Base-by-base conservation (phyloP, 2,113 vertebrate genomes). In the Nothocercus nigrocapillus region DNA sequence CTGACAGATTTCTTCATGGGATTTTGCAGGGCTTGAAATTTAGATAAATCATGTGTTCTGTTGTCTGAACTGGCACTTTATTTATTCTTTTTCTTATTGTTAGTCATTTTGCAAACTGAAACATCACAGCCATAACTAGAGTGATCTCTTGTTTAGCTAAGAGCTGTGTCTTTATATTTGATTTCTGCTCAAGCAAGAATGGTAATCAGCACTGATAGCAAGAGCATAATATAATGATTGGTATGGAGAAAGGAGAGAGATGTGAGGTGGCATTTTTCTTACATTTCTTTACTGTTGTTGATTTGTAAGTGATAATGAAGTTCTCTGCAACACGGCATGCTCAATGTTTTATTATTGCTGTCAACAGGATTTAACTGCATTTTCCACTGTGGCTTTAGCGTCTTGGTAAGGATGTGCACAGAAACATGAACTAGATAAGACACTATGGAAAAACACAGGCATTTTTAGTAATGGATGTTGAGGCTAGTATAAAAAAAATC, bases 321-420 rank as follows among this genome's bases (percentile, higher is more conserved):
- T 90, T 94, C 85, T 94, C 82, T 81, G 95, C 91, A 89, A 91
- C 70, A 61, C 72, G 77, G 94, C 94, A 97, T 95, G 94, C 95
- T 96, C 58, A 73, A 49, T 97, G 95, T 92, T 96, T 96, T 91
- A 70, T 95, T 94, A 87, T 42, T 86, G 92, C 95, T 96, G 83
- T 91, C 90, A 89, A 64, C 90, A 87, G 82, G 88, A 88, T 84
- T 92, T 92, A 91, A 92, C 92, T 97, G 92, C 90, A 91, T 96
- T 95, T 95, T 96, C 96, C 97, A 97, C 94, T 91, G 84, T 93
- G 95, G 94, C 88, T 97, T 93, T 82, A 95, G 89, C 90, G 82
- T 85, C 85, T 85, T 73, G 82, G 69, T 90, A 72, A 80, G 72
- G 94, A 76, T 91, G 85, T 97, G 86, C 94, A 96, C 93, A 72